Conservation (phyloP, 2,888 invertebrate genomes). For the Meganola albula region DNA sequence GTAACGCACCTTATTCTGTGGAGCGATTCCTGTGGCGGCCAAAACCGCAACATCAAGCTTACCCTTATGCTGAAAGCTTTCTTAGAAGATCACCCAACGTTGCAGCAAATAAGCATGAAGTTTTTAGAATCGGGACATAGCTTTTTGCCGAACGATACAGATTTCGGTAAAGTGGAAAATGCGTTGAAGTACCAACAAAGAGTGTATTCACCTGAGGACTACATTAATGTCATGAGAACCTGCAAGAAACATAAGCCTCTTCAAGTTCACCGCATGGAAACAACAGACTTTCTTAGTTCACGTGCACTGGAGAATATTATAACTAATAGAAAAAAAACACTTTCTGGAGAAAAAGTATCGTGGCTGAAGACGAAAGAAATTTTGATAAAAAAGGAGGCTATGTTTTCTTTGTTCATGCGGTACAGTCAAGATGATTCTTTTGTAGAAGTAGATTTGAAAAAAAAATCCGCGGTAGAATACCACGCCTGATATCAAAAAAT, state of each 20-base stretch:
- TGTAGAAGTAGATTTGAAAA: slow-evolving; percentile 6
- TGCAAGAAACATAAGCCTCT: slow-evolving; percentile 17
- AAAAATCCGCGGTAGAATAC: slow-evolving; percentile 6
- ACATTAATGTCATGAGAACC: slow-evolving; percentile 12
- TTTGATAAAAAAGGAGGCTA: slow-evolving; percentile 6
- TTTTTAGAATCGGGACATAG: slow-evolving; percentile 12
- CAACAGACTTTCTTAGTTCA: slow-evolving; percentile 12
- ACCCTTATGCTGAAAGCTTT: too few species aligned
- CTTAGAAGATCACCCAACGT: too few species aligned
- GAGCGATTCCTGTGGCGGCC: slow-evolving; percentile 15
- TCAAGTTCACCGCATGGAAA: slow-evolving; percentile 14
- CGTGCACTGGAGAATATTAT: slow-evolving; percentile 9
- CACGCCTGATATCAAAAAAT: slow-evolving; percentile 1
- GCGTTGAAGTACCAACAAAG: slow-evolving; percentile 16
- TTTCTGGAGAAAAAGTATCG: slow-evolving; percentile 9
- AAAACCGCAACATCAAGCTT: slow-evolving; percentile 16
- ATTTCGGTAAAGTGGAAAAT: slow-evolving; percentile 16
- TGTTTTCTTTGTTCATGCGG: slow-evolving; percentile 7
- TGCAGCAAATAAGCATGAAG: too few species aligned
- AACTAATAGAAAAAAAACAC: slow-evolving; percentile 12
- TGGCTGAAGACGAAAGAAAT: slow-evolving; percentile 10
- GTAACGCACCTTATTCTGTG: slow-evolving; percentile 10
- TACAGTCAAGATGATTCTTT: slow-evolving; percentile 4
- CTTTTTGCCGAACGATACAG: slow-evolving; percentile 12
- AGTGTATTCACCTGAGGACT: slow-evolving; percentile 14